phyloP scores from a whole-genome alignment of 2,113 vertebrate genomes.

The Fregetta grallaria region DNA sequence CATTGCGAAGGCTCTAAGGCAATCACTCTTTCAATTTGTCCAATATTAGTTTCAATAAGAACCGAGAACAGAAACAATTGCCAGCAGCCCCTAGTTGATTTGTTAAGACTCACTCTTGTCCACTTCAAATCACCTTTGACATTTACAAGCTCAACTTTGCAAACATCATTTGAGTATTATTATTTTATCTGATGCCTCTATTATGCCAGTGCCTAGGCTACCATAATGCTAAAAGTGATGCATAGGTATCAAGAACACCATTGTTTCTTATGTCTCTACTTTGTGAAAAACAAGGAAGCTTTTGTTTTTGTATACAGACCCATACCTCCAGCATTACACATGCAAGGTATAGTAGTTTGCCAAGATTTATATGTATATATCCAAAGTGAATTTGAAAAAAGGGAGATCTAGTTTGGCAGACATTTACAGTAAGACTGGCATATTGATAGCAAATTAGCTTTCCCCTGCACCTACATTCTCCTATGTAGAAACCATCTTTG shows the following conservation, averaged over 20 bases:
- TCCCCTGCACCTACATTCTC: background rate
- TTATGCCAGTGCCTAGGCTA: background rate
- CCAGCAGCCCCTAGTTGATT: constrained; percentile 39
- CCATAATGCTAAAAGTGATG: background rate
- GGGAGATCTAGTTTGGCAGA: background rate
- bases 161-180: constrained; percentile 61
- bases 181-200: constrained; percentile 52
- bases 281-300: background rate
- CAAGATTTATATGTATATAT: background rate
- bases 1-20: constrained; percentile 47
- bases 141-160: constrained; percentile 47
- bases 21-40: constrained; percentile 69
- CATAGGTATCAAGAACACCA: background rate
- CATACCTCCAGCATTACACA: background rate
- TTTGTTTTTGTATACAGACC: background rate
- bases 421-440: background rate
- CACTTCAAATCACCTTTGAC: constrained; percentile 64
- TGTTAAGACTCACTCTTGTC: constrained; percentile 63
- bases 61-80: constrained; percentile 56
- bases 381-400: background rate
- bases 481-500: background rate
- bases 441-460: background rate
- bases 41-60: constrained; percentile 68
- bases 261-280: background rate
- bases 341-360: background rate